Evolutionary conservation across 2,797 vertebrate species (phyloP), one percentile per base, ranked within the genome.

Genomic region (Sebastes itinus): DNA sequence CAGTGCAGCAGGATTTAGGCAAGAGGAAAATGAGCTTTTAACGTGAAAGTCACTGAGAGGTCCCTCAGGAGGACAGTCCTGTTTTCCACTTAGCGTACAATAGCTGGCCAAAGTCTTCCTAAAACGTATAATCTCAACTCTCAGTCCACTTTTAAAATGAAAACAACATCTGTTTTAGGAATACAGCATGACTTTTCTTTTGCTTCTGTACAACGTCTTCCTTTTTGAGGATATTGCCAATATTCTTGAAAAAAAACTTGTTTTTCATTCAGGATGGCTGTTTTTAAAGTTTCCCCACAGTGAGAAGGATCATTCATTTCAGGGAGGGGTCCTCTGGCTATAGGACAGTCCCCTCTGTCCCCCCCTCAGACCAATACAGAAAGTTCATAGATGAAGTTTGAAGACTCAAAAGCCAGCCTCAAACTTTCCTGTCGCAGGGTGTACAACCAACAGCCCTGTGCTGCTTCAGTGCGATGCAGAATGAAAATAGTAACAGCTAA

Each of bases 401-500:
- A 27, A 28, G 77, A 81, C 74, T 83, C 66, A 80, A 86, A 83
- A 82, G 79, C 71, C 64, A 72, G 82, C 65, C 86, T 89, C 86
- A 91, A 80, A 93, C 80, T 94, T 94, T 95, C 93, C 93, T 94
- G 92, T 92, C 91, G 78, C 46, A 2, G 27, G 38, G 80, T 38
- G 67, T 61, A 90, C 83, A 86, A 87, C 87, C 86, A 86, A 54
- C 88, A 88, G 75, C 65, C 73, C 82, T 66, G 69, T 82, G 87
- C 88, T 71, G 84, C 86, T 94, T 83, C 76, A 75, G 83, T 89
- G 77, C 80, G 25, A 84, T 46, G 72, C 68, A 79, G 83, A 78
- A 77, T 94, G 84, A 93, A 95, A 96, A 96, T 95, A 95, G 95
- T 76, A 95, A 92, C 89, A 23, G 84, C 83, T 94, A 95, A 95